Conservation (phyloP, 2,888 invertebrate species). For the Noctua janthe region DNA sequence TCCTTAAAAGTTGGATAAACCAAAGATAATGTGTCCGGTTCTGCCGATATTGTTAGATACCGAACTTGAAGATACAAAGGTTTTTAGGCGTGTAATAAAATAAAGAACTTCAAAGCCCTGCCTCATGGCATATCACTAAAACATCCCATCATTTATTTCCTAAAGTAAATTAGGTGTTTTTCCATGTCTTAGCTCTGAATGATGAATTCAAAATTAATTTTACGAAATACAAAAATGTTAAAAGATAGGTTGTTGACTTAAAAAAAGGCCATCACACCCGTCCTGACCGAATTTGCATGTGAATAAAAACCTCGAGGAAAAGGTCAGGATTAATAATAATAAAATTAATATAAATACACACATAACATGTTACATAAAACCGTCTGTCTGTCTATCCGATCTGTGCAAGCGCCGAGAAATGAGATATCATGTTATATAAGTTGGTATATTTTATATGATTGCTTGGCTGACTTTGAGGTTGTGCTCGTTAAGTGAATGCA, state of each 20-base stretch:
- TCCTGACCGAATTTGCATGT: background rate
- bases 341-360: background rate
- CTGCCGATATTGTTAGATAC: background rate
- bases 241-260: background rate
- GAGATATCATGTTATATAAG: slow-evolving; percentile 33
- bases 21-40: background rate
- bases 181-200: background rate
- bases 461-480: slow-evolving; percentile 20
- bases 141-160: background rate
- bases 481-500: slow-evolving; percentile 25
- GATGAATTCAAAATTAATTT: background rate
- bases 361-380: slow-evolving; percentile 38
- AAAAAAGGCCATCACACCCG: background rate
- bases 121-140: background rate
- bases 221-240: background rate
- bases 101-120: background rate
- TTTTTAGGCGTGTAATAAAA: background rate
- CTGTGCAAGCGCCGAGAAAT: slow-evolving; percentile 29
- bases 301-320: background rate
- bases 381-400: slow-evolving; percentile 2
- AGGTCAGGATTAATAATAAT: slow-evolving; percentile 12
- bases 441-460: slow-evolving; percentile 11
- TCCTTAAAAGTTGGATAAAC: background rate
- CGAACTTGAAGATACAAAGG: background rate
- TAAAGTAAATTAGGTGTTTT: background rate